Evolutionary conservation across 1,140 invertebrate species (phyloP), one percentile per base, ranked within the genome.

Genomic region (Diorhabda carinulata): DNA sequence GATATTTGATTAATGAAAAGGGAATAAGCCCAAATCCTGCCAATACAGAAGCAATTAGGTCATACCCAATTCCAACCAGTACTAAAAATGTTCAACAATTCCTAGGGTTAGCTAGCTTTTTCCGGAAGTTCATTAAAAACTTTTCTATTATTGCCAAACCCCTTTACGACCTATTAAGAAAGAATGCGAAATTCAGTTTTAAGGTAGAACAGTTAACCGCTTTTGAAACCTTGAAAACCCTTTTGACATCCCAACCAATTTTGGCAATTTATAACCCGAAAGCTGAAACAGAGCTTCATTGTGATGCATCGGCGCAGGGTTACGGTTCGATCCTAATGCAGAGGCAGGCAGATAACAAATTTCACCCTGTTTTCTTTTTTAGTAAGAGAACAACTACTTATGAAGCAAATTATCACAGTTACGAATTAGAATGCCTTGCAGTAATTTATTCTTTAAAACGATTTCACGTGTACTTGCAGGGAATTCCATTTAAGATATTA

Each of bases 371-470:
- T 25, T 78, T 73, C 9, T 84, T 80, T 74, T 80, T 78, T 62
- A 80, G 79, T 58, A 68, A 78, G 43, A 71, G 72, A 43, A 74
- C 84, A 4, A 76, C 66, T 25, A 63, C 70, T 5, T 44, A 68
- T 4, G 84, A 86, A 73, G 71, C 56, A 25, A 80, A 79, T 62
- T 83, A 79, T 70, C 70, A 73, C 8, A 80, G 78, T 66, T 81
- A 77, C 57, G 81, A 85, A 72, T 70, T 80, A 57, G 83, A 85
- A 78, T 74, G 72, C 62, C 70, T 85, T 4, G 80, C 82, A 4
- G 76, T 84, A 25, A 70, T 84, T 5, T 78, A 79, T 71, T 78
- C 81, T 2, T 73, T 85, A 9, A 73, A 82, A 61, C 76, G 61
- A 43, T 43, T 62, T 6, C 40, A n/a, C 5, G 40, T 9, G 6